Conservation (phyloP, 1,140 invertebrate species). For the Ctenoplectra terminalis region DNA sequence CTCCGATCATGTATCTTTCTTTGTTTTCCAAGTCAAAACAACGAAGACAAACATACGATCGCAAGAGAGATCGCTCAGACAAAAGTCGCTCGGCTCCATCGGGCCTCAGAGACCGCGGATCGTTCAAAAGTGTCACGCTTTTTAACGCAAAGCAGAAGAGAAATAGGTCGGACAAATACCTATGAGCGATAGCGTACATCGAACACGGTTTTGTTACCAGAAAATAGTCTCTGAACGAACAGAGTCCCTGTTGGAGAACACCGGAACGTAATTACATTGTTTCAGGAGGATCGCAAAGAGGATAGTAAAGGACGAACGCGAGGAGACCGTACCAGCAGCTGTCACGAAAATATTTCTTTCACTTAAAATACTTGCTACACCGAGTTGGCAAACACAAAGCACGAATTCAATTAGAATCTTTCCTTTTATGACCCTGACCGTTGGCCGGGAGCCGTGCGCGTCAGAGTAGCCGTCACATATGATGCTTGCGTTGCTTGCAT, state of each 20-base stretch:
- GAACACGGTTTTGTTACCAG: background rate
- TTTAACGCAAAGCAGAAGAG: too few species aligned
- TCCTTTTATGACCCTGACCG: constrained; percentile 37
- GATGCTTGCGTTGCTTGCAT: constrained; percentile 36
- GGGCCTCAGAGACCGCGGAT: too few species aligned
- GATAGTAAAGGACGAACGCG: background rate
- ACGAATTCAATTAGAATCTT: constrained; percentile 46
- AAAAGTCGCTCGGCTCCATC: too few species aligned
- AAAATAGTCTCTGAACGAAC: background rate
- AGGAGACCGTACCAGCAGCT: too few species aligned
- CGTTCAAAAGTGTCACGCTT: too few species aligned
- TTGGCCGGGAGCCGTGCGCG: background rate
- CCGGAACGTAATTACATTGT: background rate
- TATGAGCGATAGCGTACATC: background rate
- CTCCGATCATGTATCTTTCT: too few species aligned
- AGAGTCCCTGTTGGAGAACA: background rate
- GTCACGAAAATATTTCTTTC: constrained; percentile 32
- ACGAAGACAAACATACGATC: too few species aligned
- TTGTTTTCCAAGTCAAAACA: too few species aligned
- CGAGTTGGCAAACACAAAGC: constrained; percentile 29
- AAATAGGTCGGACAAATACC: too few species aligned
- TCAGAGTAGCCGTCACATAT: constrained; percentile 5
- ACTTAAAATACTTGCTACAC: background rate
- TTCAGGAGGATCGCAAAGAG: background rate
- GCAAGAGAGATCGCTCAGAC: too few species aligned